A percentile compares a stretch with the other conserved stretches of the same genome.
These are phyloP conservation scores for Chionomys nivalis DNA, from an alignment of 2,113 vertebrate species.

Conservation along the genomic window DNA sequence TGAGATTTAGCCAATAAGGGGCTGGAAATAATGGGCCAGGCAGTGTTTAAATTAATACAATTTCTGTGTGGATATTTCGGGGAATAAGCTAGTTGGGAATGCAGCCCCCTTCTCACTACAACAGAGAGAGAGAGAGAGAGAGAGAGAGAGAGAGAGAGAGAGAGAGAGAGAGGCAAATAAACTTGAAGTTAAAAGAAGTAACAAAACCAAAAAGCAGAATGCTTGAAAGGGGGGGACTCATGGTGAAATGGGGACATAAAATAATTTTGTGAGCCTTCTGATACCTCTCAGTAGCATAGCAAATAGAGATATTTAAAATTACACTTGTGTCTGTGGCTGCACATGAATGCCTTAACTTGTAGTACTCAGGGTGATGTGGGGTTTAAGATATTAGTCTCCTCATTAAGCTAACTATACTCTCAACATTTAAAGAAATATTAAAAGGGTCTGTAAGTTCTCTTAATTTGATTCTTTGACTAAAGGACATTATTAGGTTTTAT, in stretches of 20 bases:
- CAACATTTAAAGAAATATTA: conserved; percentile 62
- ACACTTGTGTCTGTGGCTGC: neutral
- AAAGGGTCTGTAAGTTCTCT: conserved; percentile 2
- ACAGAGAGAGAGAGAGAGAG: neutral
- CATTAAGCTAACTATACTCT: conserved; percentile 53
- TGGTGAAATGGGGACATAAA: neutral
- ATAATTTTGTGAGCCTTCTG: neutral
- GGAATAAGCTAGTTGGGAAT: too few species aligned
- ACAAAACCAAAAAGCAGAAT: neutral
- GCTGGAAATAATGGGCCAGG: too few species aligned
- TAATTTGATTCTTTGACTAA: conserved; percentile 33
- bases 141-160: neutral
- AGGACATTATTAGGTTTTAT: conserved; percentile 11
- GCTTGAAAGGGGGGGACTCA: neutral
- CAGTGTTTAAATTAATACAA: too few species aligned
- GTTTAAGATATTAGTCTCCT: conserved; percentile 55
- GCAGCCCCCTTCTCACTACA: too few species aligned
- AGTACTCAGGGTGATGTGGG: conserved; percentile 42
- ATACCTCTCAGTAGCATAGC: neutral
- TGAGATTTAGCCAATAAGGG: too few species aligned
- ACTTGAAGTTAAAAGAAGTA: neutral
- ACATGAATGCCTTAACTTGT: conserved; percentile 10
- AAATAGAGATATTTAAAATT: conserved; percentile 31
- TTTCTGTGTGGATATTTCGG: too few species aligned
- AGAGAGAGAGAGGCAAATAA: neutral